Conservation (phyloP, 2,113 vertebrate genomes). For the Polyodon spathula region DNA sequence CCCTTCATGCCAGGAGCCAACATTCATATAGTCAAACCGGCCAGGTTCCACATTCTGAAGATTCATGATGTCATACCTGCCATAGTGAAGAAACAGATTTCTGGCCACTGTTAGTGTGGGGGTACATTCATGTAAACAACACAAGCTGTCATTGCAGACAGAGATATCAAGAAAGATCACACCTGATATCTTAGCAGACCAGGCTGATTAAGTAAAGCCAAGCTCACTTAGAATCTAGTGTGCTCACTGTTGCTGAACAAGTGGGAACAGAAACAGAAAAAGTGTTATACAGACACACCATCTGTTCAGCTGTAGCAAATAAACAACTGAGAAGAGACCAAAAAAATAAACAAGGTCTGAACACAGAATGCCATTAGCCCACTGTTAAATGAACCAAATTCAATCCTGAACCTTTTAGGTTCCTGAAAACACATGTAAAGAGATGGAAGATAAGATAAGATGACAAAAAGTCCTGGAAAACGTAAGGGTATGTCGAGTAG, state of each 20-base stretch:
- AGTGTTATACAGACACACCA: too few relatives aligned
- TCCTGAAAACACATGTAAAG: too few relatives aligned
- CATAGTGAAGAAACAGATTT: neutral
- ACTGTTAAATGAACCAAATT: too few relatives aligned
- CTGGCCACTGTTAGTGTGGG: too few relatives aligned
- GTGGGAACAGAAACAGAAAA: neutral
- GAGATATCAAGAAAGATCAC: neutral
- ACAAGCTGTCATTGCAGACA: neutral
- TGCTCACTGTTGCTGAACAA: neutral
- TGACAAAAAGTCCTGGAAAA: too few relatives aligned
- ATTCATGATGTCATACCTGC: slow-evolving; percentile 97
- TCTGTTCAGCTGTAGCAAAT: too few relatives aligned
- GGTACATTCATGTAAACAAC: neutral
- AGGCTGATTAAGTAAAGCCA: neutral
- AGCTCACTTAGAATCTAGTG: neutral
- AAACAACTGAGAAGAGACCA: too few relatives aligned
- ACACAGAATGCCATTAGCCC: too few relatives aligned
- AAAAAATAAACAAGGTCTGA: too few relatives aligned
- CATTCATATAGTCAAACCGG: slow-evolving; percentile 79
- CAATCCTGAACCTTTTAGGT: too few relatives aligned
- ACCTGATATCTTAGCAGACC: neutral
- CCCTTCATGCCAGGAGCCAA: slow-evolving; percentile 90
- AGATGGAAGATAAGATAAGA: too few relatives aligned
- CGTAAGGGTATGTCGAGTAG: too few relatives aligned
- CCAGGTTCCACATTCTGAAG: slow-evolving; percentile 75